phyloP scores from a whole-genome alignment of 2,888 invertebrate species.

The Erpobdella octoculata region DNA sequence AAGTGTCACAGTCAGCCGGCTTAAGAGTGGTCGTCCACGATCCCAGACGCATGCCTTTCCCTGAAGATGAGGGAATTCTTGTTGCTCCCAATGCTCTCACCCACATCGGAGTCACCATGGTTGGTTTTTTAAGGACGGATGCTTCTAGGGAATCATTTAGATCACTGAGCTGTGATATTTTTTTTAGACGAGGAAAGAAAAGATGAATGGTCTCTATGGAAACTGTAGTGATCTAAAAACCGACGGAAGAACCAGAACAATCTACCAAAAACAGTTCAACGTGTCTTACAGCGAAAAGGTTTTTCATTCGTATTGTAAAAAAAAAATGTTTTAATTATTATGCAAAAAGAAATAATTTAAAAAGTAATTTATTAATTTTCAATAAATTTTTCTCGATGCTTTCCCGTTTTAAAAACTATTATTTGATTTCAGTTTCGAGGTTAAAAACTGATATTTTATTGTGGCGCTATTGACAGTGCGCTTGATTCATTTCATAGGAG shows the following conservation, averaged over 20 bases:
- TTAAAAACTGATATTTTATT: too few species aligned
- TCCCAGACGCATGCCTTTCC: constrained; percentile 33
- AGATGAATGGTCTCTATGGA: constrained; percentile 23
- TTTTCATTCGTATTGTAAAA: too few species aligned
- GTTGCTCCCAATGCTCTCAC: constrained; percentile 4
- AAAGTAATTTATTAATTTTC: too few species aligned
- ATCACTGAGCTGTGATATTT: too few species aligned
- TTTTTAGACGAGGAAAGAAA: neutral
- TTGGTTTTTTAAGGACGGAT: too few species aligned
- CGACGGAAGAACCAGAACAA: neutral
- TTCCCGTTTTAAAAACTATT: too few species aligned
- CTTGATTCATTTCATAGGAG: constrained; percentile 3
- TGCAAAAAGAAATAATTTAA: too few species aligned
- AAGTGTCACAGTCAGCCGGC: constrained; percentile 33
- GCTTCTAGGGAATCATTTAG: too few species aligned
- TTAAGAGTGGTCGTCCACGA: constrained; percentile 33
- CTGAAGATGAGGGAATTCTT: constrained; percentile 35
- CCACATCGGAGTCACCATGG: neutral
- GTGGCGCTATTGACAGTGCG: too few species aligned
- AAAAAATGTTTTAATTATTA: too few species aligned
- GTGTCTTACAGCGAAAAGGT: constrained; percentile 16
- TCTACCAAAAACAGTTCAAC: constrained; percentile 18
- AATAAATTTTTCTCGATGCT: too few species aligned
- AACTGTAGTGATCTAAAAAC: neutral
- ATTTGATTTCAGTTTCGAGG: too few species aligned